phyloP scores from a whole-genome alignment of 2,797 vertebrate genomes.

The Platalea minor region DNA sequence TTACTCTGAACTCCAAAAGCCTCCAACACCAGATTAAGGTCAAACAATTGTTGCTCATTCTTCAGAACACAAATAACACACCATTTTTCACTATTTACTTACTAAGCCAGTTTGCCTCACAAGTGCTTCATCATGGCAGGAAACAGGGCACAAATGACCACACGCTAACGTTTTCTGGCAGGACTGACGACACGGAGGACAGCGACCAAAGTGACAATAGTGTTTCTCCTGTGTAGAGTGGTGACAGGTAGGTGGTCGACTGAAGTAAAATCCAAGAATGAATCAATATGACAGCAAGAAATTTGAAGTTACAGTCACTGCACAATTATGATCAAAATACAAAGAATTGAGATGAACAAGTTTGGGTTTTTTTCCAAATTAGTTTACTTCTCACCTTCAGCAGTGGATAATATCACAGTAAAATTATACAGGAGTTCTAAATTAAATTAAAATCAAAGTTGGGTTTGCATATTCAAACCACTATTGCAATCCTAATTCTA shows the following conservation, averaged over 20 bases:
- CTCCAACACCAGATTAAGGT: not conserved
- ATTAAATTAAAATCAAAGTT: not conserved
- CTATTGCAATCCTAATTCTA: not conserved
- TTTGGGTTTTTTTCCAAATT: not conserved
- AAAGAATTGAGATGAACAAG: not conserved
- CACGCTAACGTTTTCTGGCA: slow-evolving; percentile 82
- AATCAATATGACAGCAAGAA: not conserved
- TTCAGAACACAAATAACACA: not conserved
- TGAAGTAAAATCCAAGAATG: slow-evolving; percentile 55
- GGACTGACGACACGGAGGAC: slow-evolving; percentile 85
- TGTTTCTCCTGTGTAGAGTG: slow-evolving; percentile 85
- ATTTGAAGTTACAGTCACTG: not conserved
- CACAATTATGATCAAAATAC: not conserved
- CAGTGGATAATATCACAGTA: not conserved
- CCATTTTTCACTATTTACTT: slow-evolving; percentile 28
- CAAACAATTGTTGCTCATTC: not conserved
- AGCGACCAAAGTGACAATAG: slow-evolving; percentile 87
- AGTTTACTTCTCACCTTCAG: not conserved
- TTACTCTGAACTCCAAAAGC: not conserved
- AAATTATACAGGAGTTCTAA: not conserved
- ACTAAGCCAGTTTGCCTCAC: slow-evolving; percentile 80
- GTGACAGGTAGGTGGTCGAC: slow-evolving; percentile 86
- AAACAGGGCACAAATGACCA: slow-evolving; percentile 82
- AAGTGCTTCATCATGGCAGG: slow-evolving; percentile 91
- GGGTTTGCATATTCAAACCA: not conserved